Conservation (phyloP, 1,140 invertebrate genomes). For the Lordiphosa clarofinis region DNA sequence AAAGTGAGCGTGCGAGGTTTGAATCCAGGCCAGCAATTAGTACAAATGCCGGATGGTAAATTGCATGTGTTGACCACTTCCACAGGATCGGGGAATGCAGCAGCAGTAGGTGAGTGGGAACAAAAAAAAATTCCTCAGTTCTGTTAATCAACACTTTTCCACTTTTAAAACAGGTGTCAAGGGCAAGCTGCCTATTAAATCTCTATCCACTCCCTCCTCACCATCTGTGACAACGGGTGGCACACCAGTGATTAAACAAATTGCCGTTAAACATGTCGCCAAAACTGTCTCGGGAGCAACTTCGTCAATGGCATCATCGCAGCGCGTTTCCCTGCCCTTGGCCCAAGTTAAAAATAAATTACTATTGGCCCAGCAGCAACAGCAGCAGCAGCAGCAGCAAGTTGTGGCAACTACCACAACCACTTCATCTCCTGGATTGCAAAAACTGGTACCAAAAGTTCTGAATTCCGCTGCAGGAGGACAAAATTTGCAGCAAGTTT, state of each 20-base stretch:
- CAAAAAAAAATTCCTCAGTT: not conserved
- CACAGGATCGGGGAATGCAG: constrained; percentile 61
- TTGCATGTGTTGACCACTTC: constrained; percentile 89
- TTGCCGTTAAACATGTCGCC: constrained; percentile 63
- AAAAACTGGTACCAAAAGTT: constrained; percentile 53
- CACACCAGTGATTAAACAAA: constrained; percentile 62
- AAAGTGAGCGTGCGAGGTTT: constrained; percentile 95
- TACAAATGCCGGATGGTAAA: constrained; percentile 96
- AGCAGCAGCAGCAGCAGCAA: constrained; percentile 37
- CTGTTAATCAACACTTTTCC: too few species aligned
- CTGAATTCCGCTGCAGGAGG: constrained; percentile 22
- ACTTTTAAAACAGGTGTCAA: constrained; percentile 29
- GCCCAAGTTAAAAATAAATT: constrained; percentile 64
- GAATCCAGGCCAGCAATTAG: constrained; percentile 94
- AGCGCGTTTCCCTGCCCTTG: constrained; percentile 59
- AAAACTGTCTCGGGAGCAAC: constrained; percentile 40
- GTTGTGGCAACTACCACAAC: not conserved
- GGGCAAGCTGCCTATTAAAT: constrained; percentile 59
- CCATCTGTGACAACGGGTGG: constrained; percentile 20
- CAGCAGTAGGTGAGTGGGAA: constrained; percentile 46
- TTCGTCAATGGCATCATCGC: constrained; percentile 37
- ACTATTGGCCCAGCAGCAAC: constrained; percentile 47
- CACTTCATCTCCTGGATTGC: constrained; percentile 34
- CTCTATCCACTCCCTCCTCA: constrained; percentile 33
- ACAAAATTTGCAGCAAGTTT: constrained; percentile 63